Evolutionary conservation across 2,888 invertebrate genomes (phyloP), one percentile per base, ranked within the genome.

Genomic region (Yponomeuta sedellus): DNA sequence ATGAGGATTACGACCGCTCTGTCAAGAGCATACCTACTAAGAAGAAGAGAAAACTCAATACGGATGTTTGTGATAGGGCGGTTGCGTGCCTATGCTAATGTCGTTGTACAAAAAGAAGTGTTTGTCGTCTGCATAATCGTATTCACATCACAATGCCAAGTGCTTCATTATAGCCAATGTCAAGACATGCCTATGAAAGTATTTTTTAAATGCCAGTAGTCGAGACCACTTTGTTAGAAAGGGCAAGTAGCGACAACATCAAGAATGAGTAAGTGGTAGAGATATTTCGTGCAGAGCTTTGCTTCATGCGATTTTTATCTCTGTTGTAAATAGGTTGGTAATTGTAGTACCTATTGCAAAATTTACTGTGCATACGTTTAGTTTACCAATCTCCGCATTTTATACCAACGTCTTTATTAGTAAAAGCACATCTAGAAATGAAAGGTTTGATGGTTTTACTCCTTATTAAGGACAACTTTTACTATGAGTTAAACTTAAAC

Each of bases 121-220:
- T 34, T 34, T 34, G 44, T 52, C 44, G 16, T 52, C 44, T 52
- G 44, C 44, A 52, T 52, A 52, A 52, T 52, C 16, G 44, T 16
- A 52, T 52, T 52, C 44, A 52, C 16, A 73, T 73, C 71, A 76
- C 69, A 74, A 61, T 34, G 84, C 72, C 75, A 71, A 71, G 70
- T 73, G 73, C 71, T 78, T 70, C 80, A 81, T 77, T 80, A 58
- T 75, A 81, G 81, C 73, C 83, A 86, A 83, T 85, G 85, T 79
- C 81, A 78, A 71, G 72, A 74, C 69, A 68, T 70, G 72, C 75
- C 75, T 73, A 72, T 76, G 75, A 77, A 72, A 75, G 79, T 74
- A 75, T 76, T 80, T n/a, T 76, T 77, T 82, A 87, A 88, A 88
- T 87, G 88, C 79, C 86, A 87, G 79, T 80, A 75, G 78, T 77